phyloP scores from a whole-genome alignment of 2,888 invertebrate species.

The Rotaria sp. region DNA sequence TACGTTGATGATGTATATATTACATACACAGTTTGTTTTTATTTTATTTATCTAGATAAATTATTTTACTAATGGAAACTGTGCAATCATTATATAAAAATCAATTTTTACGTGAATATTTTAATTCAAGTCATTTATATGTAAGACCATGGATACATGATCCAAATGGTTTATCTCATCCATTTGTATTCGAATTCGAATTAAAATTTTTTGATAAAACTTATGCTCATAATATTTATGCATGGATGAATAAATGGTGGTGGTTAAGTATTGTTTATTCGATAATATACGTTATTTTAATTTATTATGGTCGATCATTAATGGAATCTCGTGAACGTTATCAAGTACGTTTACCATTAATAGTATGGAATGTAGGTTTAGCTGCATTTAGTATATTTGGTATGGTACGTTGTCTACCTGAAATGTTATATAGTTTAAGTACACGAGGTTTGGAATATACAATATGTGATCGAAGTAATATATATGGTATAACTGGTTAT shows the following conservation, averaged over 20 bases:
- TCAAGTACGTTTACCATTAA: conserved; percentile 37
- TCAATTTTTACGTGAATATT: background rate
- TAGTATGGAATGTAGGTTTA: conserved; percentile 41
- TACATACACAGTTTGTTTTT: too few relatives aligned
- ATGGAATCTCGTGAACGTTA: conserved; percentile 39
- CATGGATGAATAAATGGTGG: conserved; percentile 40
- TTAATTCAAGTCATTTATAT: background rate
- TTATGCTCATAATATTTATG: conserved; percentile 30
- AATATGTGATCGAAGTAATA: conserved; percentile 44
- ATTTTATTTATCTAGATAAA: background rate
- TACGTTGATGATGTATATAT: too few relatives aligned
- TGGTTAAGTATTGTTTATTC: conserved; percentile 33
- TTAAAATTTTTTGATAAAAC: conserved; percentile 30
- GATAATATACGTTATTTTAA: conserved; percentile 34
- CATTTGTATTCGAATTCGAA: conserved; percentile 37
- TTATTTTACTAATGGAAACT: background rate
- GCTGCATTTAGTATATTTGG: conserved; percentile 41
- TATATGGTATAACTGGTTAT: conserved; percentile 46
- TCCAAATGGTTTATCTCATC: conserved; percentile 27
- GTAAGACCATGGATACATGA: background rate
- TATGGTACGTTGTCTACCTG: conserved; percentile 39
- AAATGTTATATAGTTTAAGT: conserved; percentile 35
- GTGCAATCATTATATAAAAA: background rate
- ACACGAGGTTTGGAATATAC: conserved; percentile 38
- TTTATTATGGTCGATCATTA: conserved; percentile 32